Conservation (phyloP, 2,888 invertebrate species). For the Parnassius apollo region DNA sequence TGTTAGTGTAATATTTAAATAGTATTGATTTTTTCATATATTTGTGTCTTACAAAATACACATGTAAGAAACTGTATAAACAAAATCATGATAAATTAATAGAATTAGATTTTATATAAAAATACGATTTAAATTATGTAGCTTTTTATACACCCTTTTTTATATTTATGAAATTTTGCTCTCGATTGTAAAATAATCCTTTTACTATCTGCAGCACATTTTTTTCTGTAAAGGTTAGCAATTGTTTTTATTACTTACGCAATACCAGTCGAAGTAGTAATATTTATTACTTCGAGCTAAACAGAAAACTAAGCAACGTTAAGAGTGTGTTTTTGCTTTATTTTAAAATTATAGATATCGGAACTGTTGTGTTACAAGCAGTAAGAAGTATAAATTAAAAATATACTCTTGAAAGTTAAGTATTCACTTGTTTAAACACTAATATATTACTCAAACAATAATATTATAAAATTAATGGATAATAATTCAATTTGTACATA, state of each 20-base stretch:
- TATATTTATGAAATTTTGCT: constrained; percentile 19
- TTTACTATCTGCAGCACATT: constrained; percentile 9
- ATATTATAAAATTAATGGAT: no score
- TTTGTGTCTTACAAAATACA: not conserved
- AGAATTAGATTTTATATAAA: constrained; percentile 17
- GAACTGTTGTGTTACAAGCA: no score
- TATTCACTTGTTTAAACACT: no score
- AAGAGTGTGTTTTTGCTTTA: not conserved
- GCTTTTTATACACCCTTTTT: constrained; percentile 26
- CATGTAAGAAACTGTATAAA: not conserved
- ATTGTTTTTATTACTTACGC: not conserved
- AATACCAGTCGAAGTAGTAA: no score
- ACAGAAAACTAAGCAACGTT: not conserved
- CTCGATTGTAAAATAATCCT: constrained; percentile 19
- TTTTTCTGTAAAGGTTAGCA: not conserved
- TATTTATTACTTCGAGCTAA: no score
- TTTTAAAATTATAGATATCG: not conserved
- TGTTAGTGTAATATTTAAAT: constrained; percentile 5
- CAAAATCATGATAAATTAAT: constrained; percentile 5
- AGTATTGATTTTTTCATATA: not conserved
- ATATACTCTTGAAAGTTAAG: no score
- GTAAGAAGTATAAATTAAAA: no score
- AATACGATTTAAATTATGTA: constrained; percentile 9
- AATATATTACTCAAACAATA: no score
- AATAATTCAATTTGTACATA: no score